Conservation (phyloP, 2,888 invertebrate genomes). For the Epiblema foenella region DNA sequence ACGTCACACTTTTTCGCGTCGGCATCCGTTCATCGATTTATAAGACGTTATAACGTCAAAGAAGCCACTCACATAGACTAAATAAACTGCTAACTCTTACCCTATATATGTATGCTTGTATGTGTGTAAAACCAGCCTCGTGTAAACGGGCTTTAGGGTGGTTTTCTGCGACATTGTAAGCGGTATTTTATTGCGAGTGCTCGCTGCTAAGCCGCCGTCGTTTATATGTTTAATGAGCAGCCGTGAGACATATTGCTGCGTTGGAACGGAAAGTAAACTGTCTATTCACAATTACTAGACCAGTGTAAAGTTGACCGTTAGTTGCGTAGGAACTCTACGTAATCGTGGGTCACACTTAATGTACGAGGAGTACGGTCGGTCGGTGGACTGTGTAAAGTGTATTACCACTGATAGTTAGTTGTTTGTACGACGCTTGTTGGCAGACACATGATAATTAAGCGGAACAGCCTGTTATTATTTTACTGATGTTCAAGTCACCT, state of each 20-base stretch:
- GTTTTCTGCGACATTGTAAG: background rate
- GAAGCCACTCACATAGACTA: too few relatives aligned
- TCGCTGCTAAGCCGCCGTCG: background rate
- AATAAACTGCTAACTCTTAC: too few relatives aligned
- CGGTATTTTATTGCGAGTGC: background rate
- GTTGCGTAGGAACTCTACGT: background rate
- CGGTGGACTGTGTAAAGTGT: background rate
- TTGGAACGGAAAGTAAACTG: conserved; percentile 1
- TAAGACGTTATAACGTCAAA: too few relatives aligned
- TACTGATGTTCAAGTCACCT: background rate
- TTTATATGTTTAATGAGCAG: conserved; percentile 6
- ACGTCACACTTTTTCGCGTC: too few relatives aligned
- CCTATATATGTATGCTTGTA: too few relatives aligned
- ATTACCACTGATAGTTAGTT: background rate
- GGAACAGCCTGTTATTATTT: background rate
- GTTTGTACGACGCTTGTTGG: background rate
- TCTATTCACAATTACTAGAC: background rate
- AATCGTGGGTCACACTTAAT: background rate
- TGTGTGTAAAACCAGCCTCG: background rate
- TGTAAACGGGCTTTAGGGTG: background rate
- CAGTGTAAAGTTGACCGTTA: background rate
- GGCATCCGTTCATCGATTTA: too few relatives aligned
- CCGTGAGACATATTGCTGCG: background rate
- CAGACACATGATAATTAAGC: background rate
- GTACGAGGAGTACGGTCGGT: background rate